phyloP scores from a whole-genome alignment of 30 jellyfish, hydroid and myxozoan genomes.

The Clytia hemisphaerica region DNA sequence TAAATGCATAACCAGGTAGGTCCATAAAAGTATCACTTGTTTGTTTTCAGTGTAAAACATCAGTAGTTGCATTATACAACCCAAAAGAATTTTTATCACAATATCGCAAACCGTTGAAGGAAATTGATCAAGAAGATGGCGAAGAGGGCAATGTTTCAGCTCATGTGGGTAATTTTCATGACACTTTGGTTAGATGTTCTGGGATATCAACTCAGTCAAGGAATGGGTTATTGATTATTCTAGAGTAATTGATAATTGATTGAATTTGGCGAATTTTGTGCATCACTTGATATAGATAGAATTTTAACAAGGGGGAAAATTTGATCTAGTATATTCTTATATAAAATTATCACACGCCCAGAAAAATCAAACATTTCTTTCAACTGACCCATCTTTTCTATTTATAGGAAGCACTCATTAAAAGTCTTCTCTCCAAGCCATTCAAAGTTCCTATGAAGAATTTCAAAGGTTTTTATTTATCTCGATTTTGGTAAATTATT shows the following conservation, averaged over 20 bases:
- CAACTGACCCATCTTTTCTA: background rate
- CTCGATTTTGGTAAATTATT: background rate
- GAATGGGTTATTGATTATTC: too few species aligned
- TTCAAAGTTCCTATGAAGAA: conserved; percentile 91
- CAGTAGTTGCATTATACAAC: conserved; percentile 41
- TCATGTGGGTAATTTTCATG: conserved; percentile 3
- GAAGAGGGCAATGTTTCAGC: conserved; percentile 10
- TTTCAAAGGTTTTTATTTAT: conserved; percentile 41
- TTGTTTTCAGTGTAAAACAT: conserved; percentile 4
- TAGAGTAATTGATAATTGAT: too few species aligned
- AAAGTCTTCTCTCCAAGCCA: conserved; percentile 76
- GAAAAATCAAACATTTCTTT: background rate
- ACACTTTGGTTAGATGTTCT: too few species aligned
- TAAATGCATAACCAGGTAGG: too few species aligned
- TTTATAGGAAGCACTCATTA: conserved; percentile 64
- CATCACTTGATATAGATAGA: too few species aligned
- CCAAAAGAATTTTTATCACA: conserved; percentile 52
- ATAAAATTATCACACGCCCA: background rate
- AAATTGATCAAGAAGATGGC: too few species aligned
- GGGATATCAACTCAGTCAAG: too few species aligned
- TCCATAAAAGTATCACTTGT: too few species aligned
- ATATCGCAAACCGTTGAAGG: conserved; percentile 64
- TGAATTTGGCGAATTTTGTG: too few species aligned
- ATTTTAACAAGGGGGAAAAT: too few species aligned
- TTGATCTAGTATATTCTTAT: background rate